These are phyloP conservation scores for Marronus borbonicus DNA, from an alignment of 2,888 invertebrate genomes.

Conservation along the genomic window DNA sequence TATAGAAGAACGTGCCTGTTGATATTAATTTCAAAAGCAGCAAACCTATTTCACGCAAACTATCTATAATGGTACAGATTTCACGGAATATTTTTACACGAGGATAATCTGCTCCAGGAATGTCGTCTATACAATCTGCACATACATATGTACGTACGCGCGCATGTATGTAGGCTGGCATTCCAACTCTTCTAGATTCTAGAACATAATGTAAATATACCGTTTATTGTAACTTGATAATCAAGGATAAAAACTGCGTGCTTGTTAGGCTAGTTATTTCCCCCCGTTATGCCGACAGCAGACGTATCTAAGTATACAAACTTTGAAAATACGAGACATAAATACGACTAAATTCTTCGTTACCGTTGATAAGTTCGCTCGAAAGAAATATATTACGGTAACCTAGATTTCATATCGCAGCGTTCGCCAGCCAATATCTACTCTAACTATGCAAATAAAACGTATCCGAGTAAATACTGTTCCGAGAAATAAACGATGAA, in stretches of 20 bases:
- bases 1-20: no score
- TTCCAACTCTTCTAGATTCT: constrained; percentile 12
- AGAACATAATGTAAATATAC: constrained; percentile 33
- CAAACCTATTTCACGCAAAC: no score
- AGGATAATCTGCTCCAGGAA: no score
- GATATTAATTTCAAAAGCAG: no score
- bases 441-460: constrained; percentile 30
- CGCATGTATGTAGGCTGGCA: background rate
- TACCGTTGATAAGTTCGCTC: constrained; percentile 31
- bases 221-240: constrained; percentile 30
- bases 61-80: no score
- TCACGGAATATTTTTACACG: no score
- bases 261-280: constrained; percentile 26
- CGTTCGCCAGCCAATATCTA: constrained; percentile 16
- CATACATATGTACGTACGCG: background rate
- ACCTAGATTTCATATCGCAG: constrained; percentile 39
- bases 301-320: background rate
- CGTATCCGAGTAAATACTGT: constrained; percentile 5
- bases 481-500: constrained; percentile 25
- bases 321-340: constrained; percentile 20
- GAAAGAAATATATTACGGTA: constrained; percentile 19
- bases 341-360: constrained; percentile 37
- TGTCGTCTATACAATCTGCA: background rate
- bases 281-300: background rate
- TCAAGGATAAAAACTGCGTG: constrained; percentile 9